Conservation (phyloP, 2,888 invertebrate genomes). For the Cenopis cana region DNA sequence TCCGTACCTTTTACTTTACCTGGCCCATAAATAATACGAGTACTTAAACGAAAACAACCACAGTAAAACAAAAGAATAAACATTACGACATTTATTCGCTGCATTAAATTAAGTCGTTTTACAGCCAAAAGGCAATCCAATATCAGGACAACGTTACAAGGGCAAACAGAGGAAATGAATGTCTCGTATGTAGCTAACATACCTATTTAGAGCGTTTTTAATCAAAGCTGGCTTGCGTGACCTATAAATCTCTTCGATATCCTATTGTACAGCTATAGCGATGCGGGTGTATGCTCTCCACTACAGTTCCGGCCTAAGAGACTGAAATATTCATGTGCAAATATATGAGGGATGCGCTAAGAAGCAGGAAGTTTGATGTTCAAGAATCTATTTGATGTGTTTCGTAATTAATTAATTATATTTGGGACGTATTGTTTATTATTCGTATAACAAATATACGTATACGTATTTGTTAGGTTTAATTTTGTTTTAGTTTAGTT, state of each 20-base stretch:
- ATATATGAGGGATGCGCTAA: neutral
- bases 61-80: slow-evolving; percentile 21
- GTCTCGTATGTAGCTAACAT: slow-evolving; percentile 52
- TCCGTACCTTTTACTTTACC: too few relatives aligned
- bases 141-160: slow-evolving; percentile 48
- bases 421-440: too few relatives aligned
- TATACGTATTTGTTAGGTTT: too few relatives aligned
- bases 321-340: slow-evolving; percentile 21
- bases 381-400: neutral
- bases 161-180: slow-evolving; percentile 58
- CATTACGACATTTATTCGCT: slow-evolving; percentile 18
- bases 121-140: slow-evolving; percentile 22
- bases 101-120: slow-evolving; percentile 26
- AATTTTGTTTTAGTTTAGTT: too few relatives aligned
- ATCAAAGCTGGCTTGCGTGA: slow-evolving; percentile 67
- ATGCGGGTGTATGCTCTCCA: slow-evolving; percentile 46
- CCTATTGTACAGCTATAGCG: slow-evolving; percentile 59
- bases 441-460: too few relatives aligned
- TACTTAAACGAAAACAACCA: slow-evolving; percentile 7
- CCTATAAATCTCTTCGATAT: slow-evolving; percentile 68
- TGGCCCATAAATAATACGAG: slow-evolving; percentile 9
- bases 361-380: slow-evolving; percentile 7
- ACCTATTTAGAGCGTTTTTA: slow-evolving; percentile 63
- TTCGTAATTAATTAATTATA: neutral
- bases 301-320: slow-evolving; percentile 33